Conservation (phyloP, 2,888 invertebrate genomes). For the Argyresthia albistria region DNA sequence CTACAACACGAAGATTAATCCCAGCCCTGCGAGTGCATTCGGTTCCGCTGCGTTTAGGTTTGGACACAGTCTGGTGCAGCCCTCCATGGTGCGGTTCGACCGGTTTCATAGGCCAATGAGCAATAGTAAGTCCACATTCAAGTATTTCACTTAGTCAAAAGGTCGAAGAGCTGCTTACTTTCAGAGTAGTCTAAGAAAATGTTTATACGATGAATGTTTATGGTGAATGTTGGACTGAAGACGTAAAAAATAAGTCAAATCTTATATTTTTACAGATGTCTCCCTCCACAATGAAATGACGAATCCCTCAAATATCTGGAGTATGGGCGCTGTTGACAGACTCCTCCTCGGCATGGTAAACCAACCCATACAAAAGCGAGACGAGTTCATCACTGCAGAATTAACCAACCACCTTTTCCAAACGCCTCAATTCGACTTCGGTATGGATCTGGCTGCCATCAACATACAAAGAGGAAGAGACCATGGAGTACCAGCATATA, state of each 20-base stretch:
- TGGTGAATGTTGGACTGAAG: too few relatives aligned
- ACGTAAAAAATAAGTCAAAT: too few relatives aligned
- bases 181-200: too few relatives aligned
- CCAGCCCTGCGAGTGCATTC: conserved; percentile 84
- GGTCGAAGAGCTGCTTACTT: too few relatives aligned
- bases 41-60: conserved; percentile 88
- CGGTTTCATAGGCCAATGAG: conserved; percentile 76
- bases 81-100: conserved; percentile 82
- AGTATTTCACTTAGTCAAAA: neutral
- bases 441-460: conserved; percentile 90
- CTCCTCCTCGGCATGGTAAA: conserved; percentile 82
- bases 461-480: conserved; percentile 90
- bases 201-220: too few relatives aligned
- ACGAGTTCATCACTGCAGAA: conserved; percentile 86
- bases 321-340: conserved; percentile 84
- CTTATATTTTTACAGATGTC: conserved; percentile 72
- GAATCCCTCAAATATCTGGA: conserved; percentile 80
- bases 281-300: conserved; percentile 84
- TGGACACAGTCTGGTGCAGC: conserved; percentile 89
- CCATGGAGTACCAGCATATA: conserved; percentile 88
- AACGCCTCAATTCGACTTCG: conserved; percentile 77
- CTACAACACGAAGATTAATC: conserved; percentile 79
- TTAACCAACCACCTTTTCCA: conserved; percentile 89
- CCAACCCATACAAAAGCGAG: conserved; percentile 83
- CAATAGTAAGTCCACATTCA: conserved; percentile 74